These are phyloP conservation scores for Sialia sialis DNA, from an alignment of 2,113 vertebrate species.

Conservation along the genomic window DNA sequence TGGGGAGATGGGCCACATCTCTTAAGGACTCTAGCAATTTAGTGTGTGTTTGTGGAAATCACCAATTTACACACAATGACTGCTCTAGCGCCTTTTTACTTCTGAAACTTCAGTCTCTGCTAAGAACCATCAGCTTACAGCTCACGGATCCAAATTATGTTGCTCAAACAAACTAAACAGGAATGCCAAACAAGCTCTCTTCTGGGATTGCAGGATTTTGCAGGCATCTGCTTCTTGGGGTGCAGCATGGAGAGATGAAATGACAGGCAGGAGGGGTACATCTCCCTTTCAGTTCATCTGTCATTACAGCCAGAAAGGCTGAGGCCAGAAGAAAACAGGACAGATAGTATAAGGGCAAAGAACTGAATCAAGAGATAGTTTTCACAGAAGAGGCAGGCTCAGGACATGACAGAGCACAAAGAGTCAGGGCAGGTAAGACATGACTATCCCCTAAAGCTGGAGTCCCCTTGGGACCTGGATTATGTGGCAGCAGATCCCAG, in stretches of 20 bases:
- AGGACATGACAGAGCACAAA: neutral
- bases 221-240: neutral
- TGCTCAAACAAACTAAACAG: neutral
- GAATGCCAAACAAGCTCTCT: neutral
- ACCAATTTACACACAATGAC: neutral
- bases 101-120: neutral
- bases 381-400: neutral
- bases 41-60: neutral
- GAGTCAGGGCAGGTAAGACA: neutral
- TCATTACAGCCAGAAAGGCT: neutral
- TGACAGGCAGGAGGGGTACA: neutral
- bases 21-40: neutral
- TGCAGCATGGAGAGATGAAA: neutral
- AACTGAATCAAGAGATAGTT: neutral
- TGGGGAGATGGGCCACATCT: neutral
- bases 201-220: neutral
- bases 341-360: neutral
- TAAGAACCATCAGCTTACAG: neutral
- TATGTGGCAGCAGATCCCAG: neutral
- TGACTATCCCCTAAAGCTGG: neutral
- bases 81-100: rapidly evolving
- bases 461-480: rapidly evolving
- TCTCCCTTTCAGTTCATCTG: neutral
- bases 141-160: rapidly evolving
- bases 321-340: neutral